Percentiles rank a stretch among this genome's conserved stretches.
Evolutionary conservation across 2,113 vertebrate genomes (phyloP).

Genomic region (Oryzias javanicus): DNA sequence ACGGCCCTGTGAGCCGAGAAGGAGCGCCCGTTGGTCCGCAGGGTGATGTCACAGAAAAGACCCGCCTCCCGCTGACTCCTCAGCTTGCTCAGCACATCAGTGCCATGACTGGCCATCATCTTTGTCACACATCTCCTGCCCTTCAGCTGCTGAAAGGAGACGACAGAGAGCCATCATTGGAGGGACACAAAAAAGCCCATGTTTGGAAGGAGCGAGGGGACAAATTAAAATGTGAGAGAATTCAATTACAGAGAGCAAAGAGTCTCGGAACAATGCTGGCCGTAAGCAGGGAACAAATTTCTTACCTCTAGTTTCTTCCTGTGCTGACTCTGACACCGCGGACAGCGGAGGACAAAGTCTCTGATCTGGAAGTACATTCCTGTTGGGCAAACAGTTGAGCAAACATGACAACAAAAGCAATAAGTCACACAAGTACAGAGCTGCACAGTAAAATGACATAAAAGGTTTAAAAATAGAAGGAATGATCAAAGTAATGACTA

Average conservation of each 20-base stretch:
- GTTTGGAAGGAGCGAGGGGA: not conserved
- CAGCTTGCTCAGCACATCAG: conserved; percentile 73
- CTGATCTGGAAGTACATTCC: conserved; percentile 81
- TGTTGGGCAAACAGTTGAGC: conserved; percentile 39
- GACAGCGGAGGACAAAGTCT: conserved; percentile 77
- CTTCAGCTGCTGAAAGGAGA: conserved; percentile 37
- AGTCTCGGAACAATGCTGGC: not conserved
- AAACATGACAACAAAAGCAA: conserved; percentile 8
- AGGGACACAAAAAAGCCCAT: not conserved
- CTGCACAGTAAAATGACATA: not conserved
- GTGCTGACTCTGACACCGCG: conserved; percentile 64
- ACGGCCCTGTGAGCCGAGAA: conserved; percentile 79
- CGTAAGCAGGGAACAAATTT: not conserved
- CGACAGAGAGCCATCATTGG: not conserved
- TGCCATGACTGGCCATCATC: conserved; percentile 71
- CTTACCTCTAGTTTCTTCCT: conserved; percentile 65
- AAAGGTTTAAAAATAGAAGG: not conserved
- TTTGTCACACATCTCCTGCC: conserved; percentile 66
- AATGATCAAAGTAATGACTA: no score
- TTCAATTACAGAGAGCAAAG: not conserved
- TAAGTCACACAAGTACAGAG: not conserved
- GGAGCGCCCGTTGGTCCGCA: conserved; percentile 71
- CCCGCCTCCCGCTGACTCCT: conserved; percentile 79
- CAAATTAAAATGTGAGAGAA: not conserved
- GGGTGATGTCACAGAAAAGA: conserved; percentile 81